These are phyloP conservation scores for Helicolenus hilgendorfi DNA, from an alignment of 2,797 vertebrate genomes.

Conservation along the genomic window DNA sequence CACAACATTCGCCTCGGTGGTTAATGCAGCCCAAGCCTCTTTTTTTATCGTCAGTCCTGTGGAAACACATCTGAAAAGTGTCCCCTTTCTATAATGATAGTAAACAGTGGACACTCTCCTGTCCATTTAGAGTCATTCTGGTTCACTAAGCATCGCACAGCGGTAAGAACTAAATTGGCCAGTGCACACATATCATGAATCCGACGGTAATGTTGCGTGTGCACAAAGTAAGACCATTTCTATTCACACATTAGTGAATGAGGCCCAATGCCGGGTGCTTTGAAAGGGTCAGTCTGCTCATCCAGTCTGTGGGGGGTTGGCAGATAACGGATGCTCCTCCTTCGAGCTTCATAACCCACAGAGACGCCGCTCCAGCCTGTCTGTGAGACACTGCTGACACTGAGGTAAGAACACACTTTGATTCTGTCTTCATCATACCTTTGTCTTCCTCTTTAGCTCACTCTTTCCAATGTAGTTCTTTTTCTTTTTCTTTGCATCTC, in stretches of 20 bases:
- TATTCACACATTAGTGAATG: not conserved
- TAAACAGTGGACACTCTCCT: too few relatives aligned
- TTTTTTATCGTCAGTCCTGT: too few relatives aligned
- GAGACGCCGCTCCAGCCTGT: not conserved
- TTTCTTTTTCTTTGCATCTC: not conserved
- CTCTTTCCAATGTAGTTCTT: not conserved
- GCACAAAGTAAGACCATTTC: not conserved
- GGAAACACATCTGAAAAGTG: too few relatives aligned
- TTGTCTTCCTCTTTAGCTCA: not conserved
- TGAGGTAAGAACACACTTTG: conserved; percentile 59
- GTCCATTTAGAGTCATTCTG: too few relatives aligned
- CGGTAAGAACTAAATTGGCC: too few relatives aligned
- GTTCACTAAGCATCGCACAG: too few relatives aligned
- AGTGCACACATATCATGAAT: too few relatives aligned
- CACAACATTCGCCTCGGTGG: too few relatives aligned
- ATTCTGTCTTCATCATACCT: not conserved
- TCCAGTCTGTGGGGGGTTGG: not conserved
- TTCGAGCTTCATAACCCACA: conserved; percentile 70
- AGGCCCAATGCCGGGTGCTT: not conserved
- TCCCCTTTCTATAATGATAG: too few relatives aligned
- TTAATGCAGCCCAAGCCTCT: too few relatives aligned
- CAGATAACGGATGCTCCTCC: conserved; percentile 69
- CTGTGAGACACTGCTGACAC: conserved; percentile 16
- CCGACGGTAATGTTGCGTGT: too few relatives aligned
- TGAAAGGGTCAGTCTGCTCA: not conserved